phyloP scores from a whole-genome alignment of 2,113 vertebrate species.

The Halcyon malimbica region DNA sequence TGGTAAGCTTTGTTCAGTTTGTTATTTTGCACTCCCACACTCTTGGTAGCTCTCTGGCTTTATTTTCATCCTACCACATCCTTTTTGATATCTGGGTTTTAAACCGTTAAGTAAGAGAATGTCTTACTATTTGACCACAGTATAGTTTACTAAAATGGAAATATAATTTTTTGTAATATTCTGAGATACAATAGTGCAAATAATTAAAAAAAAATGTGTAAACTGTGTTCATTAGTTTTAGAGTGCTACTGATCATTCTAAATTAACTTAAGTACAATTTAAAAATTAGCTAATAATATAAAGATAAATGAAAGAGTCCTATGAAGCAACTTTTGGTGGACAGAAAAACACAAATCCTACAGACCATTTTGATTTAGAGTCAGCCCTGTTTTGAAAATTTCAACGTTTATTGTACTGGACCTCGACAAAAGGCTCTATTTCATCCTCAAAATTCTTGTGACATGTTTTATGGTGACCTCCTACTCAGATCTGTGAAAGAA shows the following conservation, averaged over 20 bases:
- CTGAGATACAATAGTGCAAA: neutral
- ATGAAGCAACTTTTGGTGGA: neutral
- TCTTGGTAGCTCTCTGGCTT: neutral
- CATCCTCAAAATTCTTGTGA: slow-evolving; percentile 51
- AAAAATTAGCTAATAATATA: neutral
- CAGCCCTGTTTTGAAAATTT: neutral
- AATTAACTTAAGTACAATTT: neutral
- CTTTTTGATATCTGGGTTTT: neutral
- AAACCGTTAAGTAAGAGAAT: neutral
- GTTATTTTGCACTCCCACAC: neutral
- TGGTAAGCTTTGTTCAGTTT: slow-evolving; percentile 22
- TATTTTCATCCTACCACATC: neutral
- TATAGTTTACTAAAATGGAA: neutral
- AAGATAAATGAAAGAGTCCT: neutral
- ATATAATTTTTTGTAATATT: neutral
- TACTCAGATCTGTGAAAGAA: slow-evolving; percentile 62
- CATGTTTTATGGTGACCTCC: slow-evolving; percentile 60
- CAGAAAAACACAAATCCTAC: neutral
- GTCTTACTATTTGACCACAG: neutral
- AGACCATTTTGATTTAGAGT: neutral
- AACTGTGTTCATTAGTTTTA: neutral
- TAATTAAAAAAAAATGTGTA: neutral
- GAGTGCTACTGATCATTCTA: neutral
- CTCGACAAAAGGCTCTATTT: neutral
- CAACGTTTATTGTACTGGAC: neutral